Evolutionary conservation across 2,797 vertebrate genomes (phyloP), one percentile per base, ranked within the genome.

Genomic region (Falco biarmicus): DNA sequence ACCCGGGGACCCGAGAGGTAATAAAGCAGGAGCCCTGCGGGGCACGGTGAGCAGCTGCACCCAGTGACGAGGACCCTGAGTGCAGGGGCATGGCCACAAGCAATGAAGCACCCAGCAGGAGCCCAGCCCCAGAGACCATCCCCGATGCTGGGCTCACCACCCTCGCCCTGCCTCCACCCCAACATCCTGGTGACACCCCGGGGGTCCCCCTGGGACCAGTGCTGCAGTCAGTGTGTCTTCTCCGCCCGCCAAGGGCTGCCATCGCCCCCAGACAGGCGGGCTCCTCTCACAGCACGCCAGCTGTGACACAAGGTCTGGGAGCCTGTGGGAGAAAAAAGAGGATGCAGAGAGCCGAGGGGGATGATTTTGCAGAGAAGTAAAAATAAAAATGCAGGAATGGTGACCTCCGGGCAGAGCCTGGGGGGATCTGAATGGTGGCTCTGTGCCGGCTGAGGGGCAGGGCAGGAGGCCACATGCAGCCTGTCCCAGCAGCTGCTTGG

Each of bases 321-420:
- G 88, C 73, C 76, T 73, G 3, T 10, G 51, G 83, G 74, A 79
- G 19, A 89, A 84, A 87, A 90, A 90, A 85, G 80, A 65, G 85
- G 93, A 71, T 0, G 29, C 43, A 73, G 81, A 89, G 70, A 69
- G 77, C 25, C 0, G 1, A 86, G 47, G 29, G 70, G 34, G 28
- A 75, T 54, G 84, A 83, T 78, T 93, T 64, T 93, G 54, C 80
- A 94, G 74, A 75, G 69, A 84, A 91, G 54, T 75, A 88, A 91
- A 95, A 95, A 93, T 93, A 90, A 91, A 96, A 90, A 94, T 88
- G 94, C 93, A 95, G 79, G 93, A 91, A 94, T 96, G 93, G 66
- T 91, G 96, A 95, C 95, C 94, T 91, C 50, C 0, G 0, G 86
- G 77, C 88, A 89, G 63, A 73, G 88, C 65, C 65, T 8, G 6